Base-by-base conservation (phyloP, 2,888 invertebrate species). In the Tortricodes alternella region DNA sequence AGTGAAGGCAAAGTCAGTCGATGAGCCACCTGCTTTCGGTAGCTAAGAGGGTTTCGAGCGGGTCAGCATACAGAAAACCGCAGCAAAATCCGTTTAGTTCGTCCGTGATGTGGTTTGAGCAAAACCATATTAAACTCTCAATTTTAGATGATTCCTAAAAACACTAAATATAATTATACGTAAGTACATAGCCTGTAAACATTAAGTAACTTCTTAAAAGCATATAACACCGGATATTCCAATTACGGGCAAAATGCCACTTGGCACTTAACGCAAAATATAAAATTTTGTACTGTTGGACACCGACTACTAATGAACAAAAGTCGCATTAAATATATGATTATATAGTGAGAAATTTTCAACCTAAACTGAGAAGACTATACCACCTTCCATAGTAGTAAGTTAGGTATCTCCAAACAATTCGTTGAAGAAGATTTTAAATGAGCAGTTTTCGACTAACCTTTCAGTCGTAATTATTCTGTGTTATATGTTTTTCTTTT, bases 211-310 rank as follows among this genome's bases (percentile, higher is more conserved):
- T 23, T 21, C 23, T 23, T 46, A 8, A 23, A 41, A 35, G 46
- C 38, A 29, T 27, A 34, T 23, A 24, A 24, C 19, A 41, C 23
- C 24, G 35, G 55, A 35, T 24, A 43, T 43, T 34, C 46, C 48
- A 24, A 41, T 41, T 55, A 46, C 39, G 59, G 59, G 55, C 59
- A 59, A n/a, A 16, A 18, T 59, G 55, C 59, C 59, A 59, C 46
- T 59, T 59, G 59, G 59, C 59, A 32, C 34, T 9, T 29, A 38
- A 21, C 21, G 4, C 13, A 19, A 18, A 13, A 15, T 50, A 13
- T 34, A 19, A 32, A 43, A 32, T 44, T 37, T 46, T 53, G 35
- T 41, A 18, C 53, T 48, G 35, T 32, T 46, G 46, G 58, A 48
- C 53, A 49, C 19, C 16, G 9, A 23, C 13, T 39, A 32, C 13